phyloP scores from a whole-genome alignment of 2,113 vertebrate genomes.

The Gorsachius goisagi region DNA sequence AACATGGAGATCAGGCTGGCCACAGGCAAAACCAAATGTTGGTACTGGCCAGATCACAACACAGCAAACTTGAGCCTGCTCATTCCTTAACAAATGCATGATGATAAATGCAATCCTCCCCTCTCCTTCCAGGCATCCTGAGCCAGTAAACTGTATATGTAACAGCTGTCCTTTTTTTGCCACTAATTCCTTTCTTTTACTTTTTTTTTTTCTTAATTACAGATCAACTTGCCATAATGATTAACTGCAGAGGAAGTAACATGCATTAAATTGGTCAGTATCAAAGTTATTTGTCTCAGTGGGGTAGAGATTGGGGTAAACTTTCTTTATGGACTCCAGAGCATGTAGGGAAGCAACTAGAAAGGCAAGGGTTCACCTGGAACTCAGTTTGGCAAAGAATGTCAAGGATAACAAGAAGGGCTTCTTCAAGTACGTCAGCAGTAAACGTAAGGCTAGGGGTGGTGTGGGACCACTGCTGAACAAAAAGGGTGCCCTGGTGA shows the following conservation, averaged over 20 bases:
- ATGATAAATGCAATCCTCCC: accelerated
- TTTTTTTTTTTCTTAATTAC: neutral
- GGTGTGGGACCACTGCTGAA: too few relatives aligned
- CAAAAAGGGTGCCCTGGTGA: too few relatives aligned
- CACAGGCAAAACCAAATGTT: neutral
- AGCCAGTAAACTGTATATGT: neutral
- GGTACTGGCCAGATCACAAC: neutral
- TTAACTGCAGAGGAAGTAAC: neutral
- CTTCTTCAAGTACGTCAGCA: too few relatives aligned
- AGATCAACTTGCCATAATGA: neutral
- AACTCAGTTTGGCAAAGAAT: too few relatives aligned
- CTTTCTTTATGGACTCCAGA: neutral
- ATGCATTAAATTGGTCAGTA: neutral
- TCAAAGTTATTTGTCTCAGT: neutral
- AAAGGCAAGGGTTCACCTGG: too few relatives aligned
- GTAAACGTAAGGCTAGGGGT: too few relatives aligned
- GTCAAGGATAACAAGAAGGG: too few relatives aligned
- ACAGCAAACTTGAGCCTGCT: neutral
- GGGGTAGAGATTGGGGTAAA: neutral
- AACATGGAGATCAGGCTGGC: neutral
- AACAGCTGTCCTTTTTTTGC: neutral
- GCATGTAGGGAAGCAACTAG: too few relatives aligned
- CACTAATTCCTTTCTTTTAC: neutral
- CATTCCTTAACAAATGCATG: neutral
- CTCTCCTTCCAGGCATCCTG: neutral